Evolutionary conservation across 2,797 vertebrate species (phyloP), one percentile per base, ranked within the genome.

Genomic region (Pseudochaenichthys georgianus): DNA sequence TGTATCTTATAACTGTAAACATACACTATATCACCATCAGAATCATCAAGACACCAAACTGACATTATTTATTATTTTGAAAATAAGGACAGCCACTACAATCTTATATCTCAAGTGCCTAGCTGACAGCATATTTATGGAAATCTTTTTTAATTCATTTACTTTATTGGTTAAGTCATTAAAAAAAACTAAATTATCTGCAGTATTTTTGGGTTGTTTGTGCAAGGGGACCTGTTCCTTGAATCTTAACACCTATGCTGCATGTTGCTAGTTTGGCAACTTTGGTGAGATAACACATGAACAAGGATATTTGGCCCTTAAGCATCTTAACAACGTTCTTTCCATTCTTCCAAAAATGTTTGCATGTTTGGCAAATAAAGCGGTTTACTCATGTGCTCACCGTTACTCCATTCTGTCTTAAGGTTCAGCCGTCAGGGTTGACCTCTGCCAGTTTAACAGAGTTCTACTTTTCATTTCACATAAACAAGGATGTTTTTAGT

Each of bases 321-420:
- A 59, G 13, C 31, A 58, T 64, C 61, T 59, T 13, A 72, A 21
- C 70, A 73, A 81, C 19, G 7, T 59, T 70, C 9, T 60, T 59
- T 34, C 38, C 68, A 34, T 60, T 73, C 64, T 70, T 66, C 15
- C 16, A 13, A 62, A 52, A 67, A 31, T 51, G 42, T 57, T 41
- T 72, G 43, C 78, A 55, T 64, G 55, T 72, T 17, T 82, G 78
- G 75, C 75, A 82, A 59, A 60, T 45, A 31, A 47, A 55, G 17
- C 48, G 38, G 50, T 64, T 73, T 41, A 62, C 34, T 21, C 62
- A 11, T 46, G 52, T 54, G 50, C 64, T 69, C 51, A 28, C 21
- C 2, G 10, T 52, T 13, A 12, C n/a, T 55, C 4, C 28, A 31
- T 45, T 64, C 53, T 61, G 10, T 60, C 43, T 50, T 65, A 46